Evolutionary conservation across 2,113 vertebrate species (phyloP), one percentile per base, ranked within the genome.

Genomic region (Pterocles burchelli): DNA sequence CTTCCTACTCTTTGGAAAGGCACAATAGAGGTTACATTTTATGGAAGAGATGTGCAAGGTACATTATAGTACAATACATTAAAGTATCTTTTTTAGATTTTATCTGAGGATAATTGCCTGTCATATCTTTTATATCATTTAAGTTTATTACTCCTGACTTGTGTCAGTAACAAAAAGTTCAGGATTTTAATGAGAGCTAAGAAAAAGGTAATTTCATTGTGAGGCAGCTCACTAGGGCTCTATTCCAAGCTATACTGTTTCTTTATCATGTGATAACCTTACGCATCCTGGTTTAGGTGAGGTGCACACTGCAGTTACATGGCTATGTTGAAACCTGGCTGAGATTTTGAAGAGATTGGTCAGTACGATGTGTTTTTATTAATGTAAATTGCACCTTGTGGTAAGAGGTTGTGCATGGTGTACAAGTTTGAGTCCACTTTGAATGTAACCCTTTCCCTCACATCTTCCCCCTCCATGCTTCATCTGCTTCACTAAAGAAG

Each of bases 81-180:
- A 91, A 73, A 91, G 33, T 52, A 73, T 31, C 75, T 46, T 58
- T 77, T 86, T 63, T 80, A 45, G 36, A 76, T 57, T 78, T 49
- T 66, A 89, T 59, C 77, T n/a, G 36, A 20, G 14, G 78, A 90
- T 74, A 79, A 73, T 84, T 63, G 91, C 89, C n/a, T 86, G 57
- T 84, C 7, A 21, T 68, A 41, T 51, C 85, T 89, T 48, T 22
- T 49, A 52, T 75, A 70, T 38, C 28, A 75, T 55, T 28, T 38
- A 72, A 84, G 62, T 80, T 59, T 59, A 87, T 94, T 57, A 74
- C 38, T 83, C 49, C 68, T 49, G 21, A 75, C 63, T 80, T 63
- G 34, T 72, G 57, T 76, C 75, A 78, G 54, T 46, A 73, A 67
- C 41, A 67, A 82, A 81, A 88, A 82, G 41, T 41, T 83, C 79